phyloP scores from a whole-genome alignment of 1,140 invertebrate species.

The Lucilia cuprina region DNA sequence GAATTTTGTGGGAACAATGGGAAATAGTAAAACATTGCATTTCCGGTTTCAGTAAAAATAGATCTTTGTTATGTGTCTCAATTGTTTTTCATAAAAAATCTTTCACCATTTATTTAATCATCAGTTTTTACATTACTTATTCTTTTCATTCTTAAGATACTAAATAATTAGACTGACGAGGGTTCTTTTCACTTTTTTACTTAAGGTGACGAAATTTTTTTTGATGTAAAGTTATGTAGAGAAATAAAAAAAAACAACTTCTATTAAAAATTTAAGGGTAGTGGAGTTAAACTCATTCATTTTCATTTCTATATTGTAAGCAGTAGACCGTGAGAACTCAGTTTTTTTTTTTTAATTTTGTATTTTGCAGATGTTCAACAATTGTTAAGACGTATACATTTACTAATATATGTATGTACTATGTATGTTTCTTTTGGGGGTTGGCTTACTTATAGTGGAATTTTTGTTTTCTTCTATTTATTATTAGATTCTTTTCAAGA shows the following conservation, averaged over 20 bases:
- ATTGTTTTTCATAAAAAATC: neutral
- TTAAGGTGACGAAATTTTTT: neutral
- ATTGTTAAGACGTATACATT: neutral
- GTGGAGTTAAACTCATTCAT: neutral
- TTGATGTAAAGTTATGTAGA: neutral
- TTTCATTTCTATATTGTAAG: neutral
- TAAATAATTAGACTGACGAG: neutral
- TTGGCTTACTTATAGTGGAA: too few species aligned
- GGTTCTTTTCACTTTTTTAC: neutral
- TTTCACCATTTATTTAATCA: neutral
- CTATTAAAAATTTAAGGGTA: neutral
- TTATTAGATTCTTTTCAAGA: too few species aligned
- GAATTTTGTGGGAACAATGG: neutral
- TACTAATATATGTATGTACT: too few species aligned
- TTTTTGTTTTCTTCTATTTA: too few species aligned
- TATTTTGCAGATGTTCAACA: slow-evolving; percentile 6
- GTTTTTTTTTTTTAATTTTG: neutral
- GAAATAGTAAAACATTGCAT: neutral
- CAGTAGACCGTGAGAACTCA: slow-evolving; percentile 6
- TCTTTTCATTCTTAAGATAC: neutral
- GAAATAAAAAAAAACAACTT: neutral
- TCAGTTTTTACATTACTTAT: neutral
- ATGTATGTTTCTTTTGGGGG: too few species aligned
- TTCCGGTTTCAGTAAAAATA: neutral
- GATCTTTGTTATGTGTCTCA: neutral